These are phyloP conservation scores for Calycopis cecrops DNA, from an alignment of 1,140 invertebrate species.

Conservation along the genomic window DNA sequence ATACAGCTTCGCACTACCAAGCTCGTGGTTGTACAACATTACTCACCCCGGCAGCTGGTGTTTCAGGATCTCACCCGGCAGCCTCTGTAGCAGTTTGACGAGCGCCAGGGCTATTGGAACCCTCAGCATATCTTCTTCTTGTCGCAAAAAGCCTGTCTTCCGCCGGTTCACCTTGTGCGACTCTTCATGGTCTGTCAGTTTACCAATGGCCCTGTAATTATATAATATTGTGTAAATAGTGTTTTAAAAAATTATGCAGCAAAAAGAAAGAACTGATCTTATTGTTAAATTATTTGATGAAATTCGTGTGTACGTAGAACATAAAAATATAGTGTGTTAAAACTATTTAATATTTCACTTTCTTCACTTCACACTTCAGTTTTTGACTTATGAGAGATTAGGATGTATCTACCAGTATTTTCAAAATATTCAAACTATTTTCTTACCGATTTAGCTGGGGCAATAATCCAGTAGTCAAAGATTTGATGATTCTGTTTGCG, in stretches of 20 bases:
- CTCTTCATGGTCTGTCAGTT: slow-evolving; percentile 83
- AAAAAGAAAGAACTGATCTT: too few species aligned
- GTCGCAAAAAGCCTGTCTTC: slow-evolving; percentile 77
- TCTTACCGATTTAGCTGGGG: slow-evolving; percentile 73
- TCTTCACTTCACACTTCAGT: too few species aligned
- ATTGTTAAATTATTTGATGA: too few species aligned
- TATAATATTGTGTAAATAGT: slow-evolving; percentile 1
- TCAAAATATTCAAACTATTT: slow-evolving; percentile 15
- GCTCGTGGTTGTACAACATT: too few species aligned
- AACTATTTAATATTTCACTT: not conserved
- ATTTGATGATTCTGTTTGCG: slow-evolving; percentile 83
- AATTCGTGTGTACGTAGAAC: too few species aligned
- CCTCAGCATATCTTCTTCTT: slow-evolving; percentile 92
- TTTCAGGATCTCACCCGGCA: slow-evolving; percentile 86
- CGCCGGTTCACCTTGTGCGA: slow-evolving; percentile 90
- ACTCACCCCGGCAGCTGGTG: slow-evolving; percentile 87
- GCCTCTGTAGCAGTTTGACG: slow-evolving; percentile 92
- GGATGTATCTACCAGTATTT: too few species aligned
- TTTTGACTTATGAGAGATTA: too few species aligned
- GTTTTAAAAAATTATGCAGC: too few species aligned
- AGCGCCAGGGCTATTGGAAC: slow-evolving; percentile 95
- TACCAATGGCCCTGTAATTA: slow-evolving; percentile 77
- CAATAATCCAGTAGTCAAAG: slow-evolving; percentile 76
- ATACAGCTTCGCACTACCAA: too few species aligned
- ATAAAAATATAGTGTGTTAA: not conserved